Evolutionary conservation across 53 echinoderm and acorn worm genomes (phyloP).

Genomic region (Holothuria leucospilota): DNA sequence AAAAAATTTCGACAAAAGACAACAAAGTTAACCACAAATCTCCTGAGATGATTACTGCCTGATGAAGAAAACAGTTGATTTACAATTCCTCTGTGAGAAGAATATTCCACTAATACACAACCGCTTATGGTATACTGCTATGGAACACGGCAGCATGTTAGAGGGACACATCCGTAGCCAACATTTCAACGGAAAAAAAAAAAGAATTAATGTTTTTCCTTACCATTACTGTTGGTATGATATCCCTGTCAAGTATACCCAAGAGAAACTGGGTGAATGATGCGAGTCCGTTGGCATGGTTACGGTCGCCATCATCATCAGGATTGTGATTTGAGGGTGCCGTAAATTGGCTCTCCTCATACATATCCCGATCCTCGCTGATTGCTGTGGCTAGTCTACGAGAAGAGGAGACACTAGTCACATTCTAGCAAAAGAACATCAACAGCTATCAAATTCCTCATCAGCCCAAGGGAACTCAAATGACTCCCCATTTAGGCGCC

Average conservation of each 20-base stretch:
- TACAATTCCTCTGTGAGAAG: no score
- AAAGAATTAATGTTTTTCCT: background rate
- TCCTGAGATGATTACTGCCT: no score
- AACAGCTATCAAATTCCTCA: background rate
- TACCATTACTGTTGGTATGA: slow-evolving; percentile 89
- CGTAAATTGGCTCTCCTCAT: slow-evolving; percentile 59
- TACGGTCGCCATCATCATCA: slow-evolving; percentile 23
- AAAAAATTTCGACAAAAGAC: no score
- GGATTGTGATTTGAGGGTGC: slow-evolving; percentile 29
- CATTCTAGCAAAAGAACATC: background rate
- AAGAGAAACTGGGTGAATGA: slow-evolving; percentile 73
- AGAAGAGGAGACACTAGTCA: background rate
- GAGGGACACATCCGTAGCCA: no score
- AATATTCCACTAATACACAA: no score
- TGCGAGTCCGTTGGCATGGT: slow-evolving; percentile 46
- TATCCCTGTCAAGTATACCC: slow-evolving; percentile 68
- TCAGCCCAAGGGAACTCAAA: slow-evolving; percentile 6
- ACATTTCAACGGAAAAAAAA: no score
- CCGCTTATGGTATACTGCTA: no score
- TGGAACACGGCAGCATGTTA: no score
- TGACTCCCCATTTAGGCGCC: slow-evolving; percentile 10
- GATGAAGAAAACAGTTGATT: no score
- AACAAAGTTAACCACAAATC: no score
- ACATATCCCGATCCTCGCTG: slow-evolving; percentile 2
- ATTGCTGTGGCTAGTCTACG: slow-evolving; percentile 1